Base-by-base conservation (phyloP, 2,113 vertebrate genomes). In the Bombycilla garrulus region DNA sequence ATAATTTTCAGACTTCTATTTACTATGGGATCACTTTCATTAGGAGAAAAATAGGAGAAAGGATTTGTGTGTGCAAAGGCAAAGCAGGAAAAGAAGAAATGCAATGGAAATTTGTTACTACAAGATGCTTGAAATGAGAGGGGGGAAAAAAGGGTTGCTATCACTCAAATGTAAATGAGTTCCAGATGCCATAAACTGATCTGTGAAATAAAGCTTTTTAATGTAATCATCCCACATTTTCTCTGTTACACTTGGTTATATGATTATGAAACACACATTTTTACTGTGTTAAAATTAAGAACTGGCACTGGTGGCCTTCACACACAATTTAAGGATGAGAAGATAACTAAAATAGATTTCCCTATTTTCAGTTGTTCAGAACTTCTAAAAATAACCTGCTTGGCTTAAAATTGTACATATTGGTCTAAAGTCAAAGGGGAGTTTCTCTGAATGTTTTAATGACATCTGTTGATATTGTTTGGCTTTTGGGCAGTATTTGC, bases 141-240 rank as follows among this genome's bases (percentile, higher is more conserved):
- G 44, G 77, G 19, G 19, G 16, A 17, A 61, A 54, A 71, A 88
- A 81, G 81, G 38, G 8, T 80, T 88, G 56, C 84, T 97, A 90
- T 97, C 95, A 53, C 58, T 93, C 35, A 86, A 74, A 85, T 48
- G 42, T 57, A 51, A 93, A 88, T 77, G 35, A 86, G 56, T 92
- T 94, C 80, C 86, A 95, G 94, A 94, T 97, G 84, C 66, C 40
- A 72, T 62, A 91, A 93, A 58, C 61, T 2, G 6, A 21, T 44
- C 71, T 83, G 57, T 87, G 72, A 97, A 91, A 79, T 81, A 70
- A 95, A 94, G 54, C 40, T 92, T 92, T 91, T 93, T 84, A 81
- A 83, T 89, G 38, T 38, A 91, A 90, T 88, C 47, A 47, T 79
- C 51, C 56, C 70, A 65, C 31, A 62, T 93, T 79, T 93, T 94